Evolutionary conservation across 2,888 invertebrate genomes (phyloP).

Genomic region (Drosophila lutescens): DNA sequence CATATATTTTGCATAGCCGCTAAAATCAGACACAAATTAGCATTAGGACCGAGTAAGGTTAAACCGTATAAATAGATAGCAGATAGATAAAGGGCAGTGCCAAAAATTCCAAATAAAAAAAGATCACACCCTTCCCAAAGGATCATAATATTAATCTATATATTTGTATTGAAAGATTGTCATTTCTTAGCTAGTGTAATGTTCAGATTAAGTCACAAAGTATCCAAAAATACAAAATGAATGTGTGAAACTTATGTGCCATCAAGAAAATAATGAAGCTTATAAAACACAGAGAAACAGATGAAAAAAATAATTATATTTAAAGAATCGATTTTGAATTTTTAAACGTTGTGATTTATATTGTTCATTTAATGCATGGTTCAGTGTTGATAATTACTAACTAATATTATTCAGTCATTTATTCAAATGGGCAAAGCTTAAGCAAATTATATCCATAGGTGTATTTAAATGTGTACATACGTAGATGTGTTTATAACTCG

Average conservation of each 20-base stretch:
- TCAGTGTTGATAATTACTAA: constrained; percentile 55
- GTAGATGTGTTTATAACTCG: constrained; percentile 51
- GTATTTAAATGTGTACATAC: constrained; percentile 36
- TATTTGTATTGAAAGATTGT: constrained; percentile 37
- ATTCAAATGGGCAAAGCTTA: constrained; percentile 6
- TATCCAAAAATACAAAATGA: constrained; percentile 40
- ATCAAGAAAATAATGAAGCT: constrained; percentile 53
- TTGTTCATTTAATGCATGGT: constrained; percentile 71
- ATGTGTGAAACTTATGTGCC: constrained; percentile 72
- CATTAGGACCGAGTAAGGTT: constrained; percentile 21
- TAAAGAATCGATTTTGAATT: constrained; percentile 47
- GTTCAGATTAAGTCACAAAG: constrained; percentile 18
- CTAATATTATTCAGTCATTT: constrained; percentile 24
- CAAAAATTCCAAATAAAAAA: constrained; percentile 11
- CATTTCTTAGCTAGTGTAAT: constrained; percentile 16
- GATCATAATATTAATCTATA: constrained; percentile 16
- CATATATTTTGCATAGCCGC: constrained; percentile 63
- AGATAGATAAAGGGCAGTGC: constrained; percentile 37
- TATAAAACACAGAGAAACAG: constrained; percentile 34
- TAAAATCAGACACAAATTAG: constrained; percentile 49
- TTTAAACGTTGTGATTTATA: constrained; percentile 75
- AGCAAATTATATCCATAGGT: constrained; percentile 20
- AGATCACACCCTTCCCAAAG: constrained; percentile 19
- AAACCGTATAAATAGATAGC: constrained; percentile 4
- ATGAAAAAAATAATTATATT: constrained; percentile 16